Percentiles rank a stretch among this genome's conserved stretches.
Evolutionary conservation across 2,113 vertebrate species (phyloP).

Genomic region (Cyanistes caeruleus): DNA sequence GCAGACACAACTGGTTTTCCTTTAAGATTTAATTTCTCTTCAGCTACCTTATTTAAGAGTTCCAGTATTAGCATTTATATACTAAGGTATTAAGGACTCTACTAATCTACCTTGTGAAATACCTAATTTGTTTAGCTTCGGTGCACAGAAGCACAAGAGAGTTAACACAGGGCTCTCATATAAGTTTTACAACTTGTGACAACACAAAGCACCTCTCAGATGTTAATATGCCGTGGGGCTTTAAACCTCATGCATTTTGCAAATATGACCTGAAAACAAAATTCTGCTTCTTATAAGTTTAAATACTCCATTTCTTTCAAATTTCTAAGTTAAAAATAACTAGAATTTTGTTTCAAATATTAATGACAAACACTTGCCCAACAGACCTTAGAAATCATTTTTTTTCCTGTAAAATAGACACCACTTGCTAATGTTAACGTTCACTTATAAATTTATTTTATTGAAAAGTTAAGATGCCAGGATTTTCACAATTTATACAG

Average conservation of each 20-base stretch:
- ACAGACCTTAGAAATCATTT: neutral
- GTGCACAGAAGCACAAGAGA: constrained; percentile 58
- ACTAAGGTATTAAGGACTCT: constrained; percentile 43
- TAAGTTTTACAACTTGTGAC: constrained; percentile 70
- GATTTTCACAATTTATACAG: neutral
- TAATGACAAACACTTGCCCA: neutral
- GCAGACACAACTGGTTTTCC: neutral
- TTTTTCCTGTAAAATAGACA: neutral
- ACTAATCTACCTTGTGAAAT: constrained; percentile 60
- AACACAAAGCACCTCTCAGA: constrained; percentile 59
- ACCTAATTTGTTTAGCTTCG: constrained; percentile 67
- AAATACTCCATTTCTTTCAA: neutral
- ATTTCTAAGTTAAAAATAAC: neutral
- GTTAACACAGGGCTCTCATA: constrained; percentile 43
- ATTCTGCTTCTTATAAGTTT: constrained; percentile 11
- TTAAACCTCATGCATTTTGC: constrained; percentile 69
- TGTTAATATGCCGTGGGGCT: constrained; percentile 52
- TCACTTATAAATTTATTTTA: neutral
- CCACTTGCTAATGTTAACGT: neutral
- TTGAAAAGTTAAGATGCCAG: neutral
- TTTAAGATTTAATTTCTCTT: constrained; percentile 35
- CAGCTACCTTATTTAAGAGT: constrained; percentile 41
- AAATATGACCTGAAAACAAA: constrained; percentile 67
- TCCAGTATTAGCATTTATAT: constrained; percentile 51
- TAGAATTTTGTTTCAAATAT: neutral